These are phyloP conservation scores for Drosophila mimica DNA, from an alignment of 2,888 invertebrate species.

Conservation along the genomic window DNA sequence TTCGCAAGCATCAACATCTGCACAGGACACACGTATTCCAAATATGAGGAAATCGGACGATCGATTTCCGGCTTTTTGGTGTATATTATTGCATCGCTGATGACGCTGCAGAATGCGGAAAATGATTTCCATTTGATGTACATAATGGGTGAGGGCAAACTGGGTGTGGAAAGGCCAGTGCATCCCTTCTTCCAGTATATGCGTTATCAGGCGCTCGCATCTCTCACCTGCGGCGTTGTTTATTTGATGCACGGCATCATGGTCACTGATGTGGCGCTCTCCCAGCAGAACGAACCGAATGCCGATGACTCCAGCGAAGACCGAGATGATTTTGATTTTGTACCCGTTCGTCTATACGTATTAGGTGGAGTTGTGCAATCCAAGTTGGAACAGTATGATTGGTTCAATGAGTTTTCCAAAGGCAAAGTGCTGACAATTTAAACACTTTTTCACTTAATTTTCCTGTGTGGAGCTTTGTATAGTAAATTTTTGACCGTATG, in stretches of 20 bases:
- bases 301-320: not conserved
- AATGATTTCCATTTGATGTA: conserved; percentile 39
- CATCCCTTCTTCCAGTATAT: conserved; percentile 44
- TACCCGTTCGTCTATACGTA: conserved; percentile 39
- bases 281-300: not conserved
- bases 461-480: not conserved
- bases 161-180: conserved; percentile 24
- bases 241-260: conserved; percentile 58
- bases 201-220: conserved; percentile 37
- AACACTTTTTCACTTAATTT: not conserved
- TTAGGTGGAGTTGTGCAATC: conserved; percentile 33
- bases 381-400: conserved; percentile 32
- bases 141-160: not conserved
- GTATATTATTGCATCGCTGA: conserved; percentile 37
- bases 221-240: conserved; percentile 27
- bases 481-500: conserved; percentile 21
- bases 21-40: conserved; percentile 16
- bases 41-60: conserved; percentile 38
- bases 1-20: conserved; percentile 59
- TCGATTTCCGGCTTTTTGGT: conserved; percentile 9
- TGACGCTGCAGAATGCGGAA: conserved; percentile 48
- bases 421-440: conserved; percentile 1
- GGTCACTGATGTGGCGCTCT: conserved; percentile 49
- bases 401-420: conserved; percentile 46
- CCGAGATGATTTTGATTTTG: not conserved